Evolutionary conservation across 2,888 invertebrate genomes (phyloP), one percentile per base, ranked within the genome.

Genomic region (Buathra laborator): DNA sequence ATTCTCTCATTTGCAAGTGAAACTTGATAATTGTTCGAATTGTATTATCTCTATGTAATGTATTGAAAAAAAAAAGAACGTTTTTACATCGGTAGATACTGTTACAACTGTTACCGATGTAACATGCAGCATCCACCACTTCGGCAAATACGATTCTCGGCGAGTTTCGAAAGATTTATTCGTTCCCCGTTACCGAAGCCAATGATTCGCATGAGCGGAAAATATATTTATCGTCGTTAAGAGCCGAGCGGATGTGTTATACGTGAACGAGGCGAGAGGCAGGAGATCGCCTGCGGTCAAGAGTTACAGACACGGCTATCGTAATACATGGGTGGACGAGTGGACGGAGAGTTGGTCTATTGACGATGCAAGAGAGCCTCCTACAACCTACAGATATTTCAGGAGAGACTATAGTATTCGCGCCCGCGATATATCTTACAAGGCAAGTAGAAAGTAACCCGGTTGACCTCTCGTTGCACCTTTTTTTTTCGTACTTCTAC

Each of bases 391-490:
- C 37, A 59, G 10, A 46, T 59, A 46, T n/a, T 64, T 43, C 68
- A 46, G 24, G 37, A 53, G 51, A 76, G 51, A 76, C 48, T 51
- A 72, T 16, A 37, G 51, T 68, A 68, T 44, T 79, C 85, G 46
- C 59, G 64, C 44, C 44, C 53, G 37, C 64, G 79, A 80, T 82
- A 62, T 76, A 71, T 76, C 86, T 68, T 84, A 87, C 77, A 85
- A 85, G 87, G 88, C 77, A 81, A 86, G 84, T 85, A 87, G 88
- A 88, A 89, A 89, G 88, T 87, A 87, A 86, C 85, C 86, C 78
- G 84, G 81, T 87, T 82, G 87, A 85, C 87, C 88, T 88, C 84
- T 81, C 83, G 70, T 81, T n/a, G n/a, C n/a, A n/a, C n/a, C n/a
- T n/a, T n/a, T 46, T 68, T 62, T 68, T 83, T 48, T 12, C 68